phyloP scores from a whole-genome alignment of 2,113 vertebrate genomes.

The Leiothrix lutea region DNA sequence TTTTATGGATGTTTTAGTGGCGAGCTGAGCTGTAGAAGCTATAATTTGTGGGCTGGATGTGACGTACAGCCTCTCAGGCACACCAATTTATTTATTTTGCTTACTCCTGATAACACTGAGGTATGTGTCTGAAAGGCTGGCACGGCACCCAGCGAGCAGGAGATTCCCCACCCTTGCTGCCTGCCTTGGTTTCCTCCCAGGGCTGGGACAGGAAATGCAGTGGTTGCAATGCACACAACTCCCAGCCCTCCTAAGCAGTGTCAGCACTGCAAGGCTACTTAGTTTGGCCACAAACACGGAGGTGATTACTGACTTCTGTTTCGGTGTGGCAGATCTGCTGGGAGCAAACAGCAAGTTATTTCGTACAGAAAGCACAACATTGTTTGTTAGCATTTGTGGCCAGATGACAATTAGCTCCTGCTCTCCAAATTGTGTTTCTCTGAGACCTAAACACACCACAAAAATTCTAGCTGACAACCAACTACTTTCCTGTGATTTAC shows the following conservation, averaged over 20 bases:
- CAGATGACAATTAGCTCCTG: not conserved
- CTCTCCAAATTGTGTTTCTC: not conserved
- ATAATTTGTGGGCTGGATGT: not conserved
- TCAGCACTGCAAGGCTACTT: not conserved
- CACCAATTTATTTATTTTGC: not conserved
- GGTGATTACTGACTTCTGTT: not conserved
- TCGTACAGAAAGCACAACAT: not conserved
- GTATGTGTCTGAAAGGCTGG: not conserved
- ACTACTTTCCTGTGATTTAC: not conserved
- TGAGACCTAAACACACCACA: not conserved
- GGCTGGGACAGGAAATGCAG: constrained; percentile 12
- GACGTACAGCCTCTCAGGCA: not conserved
- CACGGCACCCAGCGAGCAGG: accelerated
- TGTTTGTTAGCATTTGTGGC: accelerated
- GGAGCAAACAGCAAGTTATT: not conserved
- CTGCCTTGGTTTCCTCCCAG: constrained; percentile 4
- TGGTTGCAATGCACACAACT: not conserved
- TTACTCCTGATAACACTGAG: not conserved
- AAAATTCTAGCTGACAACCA: not conserved
- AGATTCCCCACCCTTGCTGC: constrained; percentile 26
- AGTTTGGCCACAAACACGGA: not conserved
- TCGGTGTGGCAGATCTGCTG: not conserved
- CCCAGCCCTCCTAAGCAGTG: not conserved
- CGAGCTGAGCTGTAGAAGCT: not conserved
- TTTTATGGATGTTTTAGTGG: not conserved